Conservation (phyloP, 2,797 vertebrate species). For the Fistularia tabacaria region DNA sequence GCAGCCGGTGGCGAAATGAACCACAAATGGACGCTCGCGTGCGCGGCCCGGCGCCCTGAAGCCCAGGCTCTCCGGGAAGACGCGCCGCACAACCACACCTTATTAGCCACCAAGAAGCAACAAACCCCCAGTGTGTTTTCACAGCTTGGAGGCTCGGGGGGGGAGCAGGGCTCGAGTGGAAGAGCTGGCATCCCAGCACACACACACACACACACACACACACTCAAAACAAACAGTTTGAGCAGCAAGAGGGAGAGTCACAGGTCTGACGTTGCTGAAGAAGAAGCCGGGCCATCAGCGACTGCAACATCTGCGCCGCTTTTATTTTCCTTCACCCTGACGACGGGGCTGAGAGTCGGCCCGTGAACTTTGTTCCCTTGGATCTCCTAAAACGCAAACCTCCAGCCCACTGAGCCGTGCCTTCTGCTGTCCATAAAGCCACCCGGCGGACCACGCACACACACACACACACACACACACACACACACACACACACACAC, state of each 20-base stretch:
- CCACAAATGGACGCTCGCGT: background rate
- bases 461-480: slow-evolving; percentile 13
- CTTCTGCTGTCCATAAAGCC: slow-evolving; percentile 49
- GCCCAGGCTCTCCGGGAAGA: too few species aligned
- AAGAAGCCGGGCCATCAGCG: too few species aligned
- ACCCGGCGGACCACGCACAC: slow-evolving; percentile 56
- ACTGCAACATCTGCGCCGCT: slow-evolving; percentile 9
- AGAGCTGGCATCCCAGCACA: slow-evolving; percentile 78
- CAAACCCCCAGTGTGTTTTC: slow-evolving; percentile 88
- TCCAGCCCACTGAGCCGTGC: slow-evolving; percentile 24
- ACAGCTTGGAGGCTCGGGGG: slow-evolving; percentile 88
- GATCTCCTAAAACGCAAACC: slow-evolving; percentile 25
- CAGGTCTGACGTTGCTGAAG: too few species aligned
- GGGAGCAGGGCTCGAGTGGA: slow-evolving; percentile 44
- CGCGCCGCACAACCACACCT: slow-evolving; percentile 80
- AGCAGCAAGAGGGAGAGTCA: slow-evolving; percentile 14
- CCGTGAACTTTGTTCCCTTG: slow-evolving; percentile 10
- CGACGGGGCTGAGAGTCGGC: slow-evolving; percentile 8
- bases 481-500: slow-evolving; percentile 11
- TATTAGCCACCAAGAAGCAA: slow-evolving; percentile 87
- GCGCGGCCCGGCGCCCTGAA: too few species aligned
- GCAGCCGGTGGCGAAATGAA: slow-evolving; percentile 6
- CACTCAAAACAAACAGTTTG: slow-evolving; percentile 47
- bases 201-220: slow-evolving; percentile 24
- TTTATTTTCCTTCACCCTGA: background rate